Evolutionary conservation across 2,113 vertebrate species (phyloP).

Genomic region (Todiramphus saurophagus): DNA sequence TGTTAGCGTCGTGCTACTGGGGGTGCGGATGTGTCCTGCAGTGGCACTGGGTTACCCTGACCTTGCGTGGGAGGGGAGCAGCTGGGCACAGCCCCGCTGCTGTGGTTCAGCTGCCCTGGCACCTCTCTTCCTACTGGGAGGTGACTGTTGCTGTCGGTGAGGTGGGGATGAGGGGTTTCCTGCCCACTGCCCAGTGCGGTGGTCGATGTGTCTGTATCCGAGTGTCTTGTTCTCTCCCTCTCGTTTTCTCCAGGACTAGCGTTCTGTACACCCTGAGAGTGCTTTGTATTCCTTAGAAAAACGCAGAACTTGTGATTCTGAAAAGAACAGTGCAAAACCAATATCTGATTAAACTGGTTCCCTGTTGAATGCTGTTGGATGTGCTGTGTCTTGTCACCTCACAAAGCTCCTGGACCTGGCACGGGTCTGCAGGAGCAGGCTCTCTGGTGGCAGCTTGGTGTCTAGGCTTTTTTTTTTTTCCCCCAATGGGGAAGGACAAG

Average conservation of each 20-base stretch:
- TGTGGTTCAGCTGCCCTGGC: not conserved
- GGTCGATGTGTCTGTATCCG: not conserved
- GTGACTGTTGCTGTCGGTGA: not conserved
- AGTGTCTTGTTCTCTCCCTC: constrained; percentile 6
- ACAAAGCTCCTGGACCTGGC: not conserved
- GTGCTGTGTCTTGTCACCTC: constrained; percentile 31
- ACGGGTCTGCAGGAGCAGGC: not conserved
- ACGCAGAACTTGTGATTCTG: constrained; percentile 57
- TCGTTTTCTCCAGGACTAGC: constrained; percentile 9
- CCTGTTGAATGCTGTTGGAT: constrained; percentile 30
- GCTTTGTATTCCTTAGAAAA: constrained; percentile 67
- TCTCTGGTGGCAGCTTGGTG: not conserved
- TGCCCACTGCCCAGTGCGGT: not conserved
- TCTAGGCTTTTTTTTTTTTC: not conserved
- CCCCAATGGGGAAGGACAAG: not conserved
- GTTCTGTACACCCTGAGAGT: constrained; percentile 44
- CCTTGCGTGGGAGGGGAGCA: not conserved
- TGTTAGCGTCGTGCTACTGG: not conserved
- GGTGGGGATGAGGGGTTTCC: not conserved
- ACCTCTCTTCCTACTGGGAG: not conserved
- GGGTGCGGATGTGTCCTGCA: accelerated
- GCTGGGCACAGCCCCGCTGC: not conserved
- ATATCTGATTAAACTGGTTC: constrained; percentile 67
- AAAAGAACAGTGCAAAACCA: constrained; percentile 28
- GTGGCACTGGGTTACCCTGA: not conserved